Evolutionary conservation across 2,888 invertebrate species (phyloP), one percentile per base, ranked within the genome.

Genomic region (Ptychoptera contaminata): DNA sequence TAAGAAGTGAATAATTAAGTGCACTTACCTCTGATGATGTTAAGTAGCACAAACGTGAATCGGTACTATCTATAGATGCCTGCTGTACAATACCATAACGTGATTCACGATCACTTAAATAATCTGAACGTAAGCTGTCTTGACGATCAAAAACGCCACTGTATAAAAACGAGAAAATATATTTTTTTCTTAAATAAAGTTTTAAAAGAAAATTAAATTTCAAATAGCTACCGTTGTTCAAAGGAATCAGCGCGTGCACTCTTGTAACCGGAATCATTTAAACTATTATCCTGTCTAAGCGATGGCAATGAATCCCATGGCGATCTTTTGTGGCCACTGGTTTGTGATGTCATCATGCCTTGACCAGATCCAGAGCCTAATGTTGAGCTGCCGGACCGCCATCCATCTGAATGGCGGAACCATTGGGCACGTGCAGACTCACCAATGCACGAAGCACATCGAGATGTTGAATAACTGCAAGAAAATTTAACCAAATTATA

Each of bases 1-100:
- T n/a, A 34, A 36, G 16, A 34, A 8, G 16, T 3, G 30, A 2
- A 44, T 32, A 15, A 31, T 41, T 36, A 34, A 37, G 36, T 30
- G 23, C 45, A 76, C 90, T 80, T 72, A 92, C 91, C 88, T 92
- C 92, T 52, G 91, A 92, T 40, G 91, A 92, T 53, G 92, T 92
- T 62, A 92, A 75, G 69, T 92, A 92, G 69, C 91, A 91, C 56
- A 91, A 78, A 56, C 90, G 75, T 52, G 91, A 91, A 70, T 92
- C 92, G 9, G 91, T 90, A 70, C 91, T 91, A 64, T 92, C 91
- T 51, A 92, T 80, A 43, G 91, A 91, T 39, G 90, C 88, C 66
- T 92, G 92, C 67, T 91, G 90, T 55, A 90, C 86, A 62, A 91
- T 87, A 53, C 87, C 87, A 60, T 84, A 84, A 55, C 85, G 79